Evolutionary conservation across 2,113 vertebrate species (phyloP).

Genomic region (Vanacampus margaritifer): DNA sequence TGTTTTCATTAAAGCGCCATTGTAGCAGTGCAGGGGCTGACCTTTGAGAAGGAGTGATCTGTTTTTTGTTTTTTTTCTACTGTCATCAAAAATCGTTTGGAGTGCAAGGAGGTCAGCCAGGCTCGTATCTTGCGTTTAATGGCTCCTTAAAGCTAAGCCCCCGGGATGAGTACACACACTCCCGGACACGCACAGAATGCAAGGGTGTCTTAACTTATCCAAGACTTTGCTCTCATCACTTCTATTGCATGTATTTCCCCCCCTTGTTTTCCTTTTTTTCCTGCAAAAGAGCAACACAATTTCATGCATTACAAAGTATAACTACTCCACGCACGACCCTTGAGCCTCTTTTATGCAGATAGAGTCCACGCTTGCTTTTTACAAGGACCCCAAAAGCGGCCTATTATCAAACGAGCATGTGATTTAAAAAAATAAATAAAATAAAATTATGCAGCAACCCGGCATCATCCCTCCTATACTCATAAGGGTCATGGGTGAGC

Average conservation of each 20-base stretch:
- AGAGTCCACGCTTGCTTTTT: no score
- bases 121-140: constrained; percentile 68
- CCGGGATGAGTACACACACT: constrained; percentile 35
- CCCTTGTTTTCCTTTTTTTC: neutral
- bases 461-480: neutral
- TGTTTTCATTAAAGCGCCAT: constrained; percentile 71
- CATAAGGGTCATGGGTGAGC: neutral
- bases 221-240: neutral
- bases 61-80: constrained; percentile 59
- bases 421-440: no score
- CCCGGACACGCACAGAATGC: neutral
- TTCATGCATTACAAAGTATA: neutral
- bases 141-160: constrained; percentile 64
- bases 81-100: constrained; percentile 69
- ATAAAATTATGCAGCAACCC: no score
- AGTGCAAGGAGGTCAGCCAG: constrained; percentile 65
- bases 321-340: neutral
- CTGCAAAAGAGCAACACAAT: neutral
- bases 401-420: no score
- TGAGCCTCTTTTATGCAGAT: no score
- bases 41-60: constrained; percentile 56
- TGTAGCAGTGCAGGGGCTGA: constrained; percentile 55
- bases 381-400: no score
- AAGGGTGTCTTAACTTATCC: neutral
- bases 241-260: no score